Percentiles rank a stretch among this genome's conserved stretches.
Conservation (phyloP, 2,113 vertebrate genomes). For the Hemibagrus wyckioides region DNA sequence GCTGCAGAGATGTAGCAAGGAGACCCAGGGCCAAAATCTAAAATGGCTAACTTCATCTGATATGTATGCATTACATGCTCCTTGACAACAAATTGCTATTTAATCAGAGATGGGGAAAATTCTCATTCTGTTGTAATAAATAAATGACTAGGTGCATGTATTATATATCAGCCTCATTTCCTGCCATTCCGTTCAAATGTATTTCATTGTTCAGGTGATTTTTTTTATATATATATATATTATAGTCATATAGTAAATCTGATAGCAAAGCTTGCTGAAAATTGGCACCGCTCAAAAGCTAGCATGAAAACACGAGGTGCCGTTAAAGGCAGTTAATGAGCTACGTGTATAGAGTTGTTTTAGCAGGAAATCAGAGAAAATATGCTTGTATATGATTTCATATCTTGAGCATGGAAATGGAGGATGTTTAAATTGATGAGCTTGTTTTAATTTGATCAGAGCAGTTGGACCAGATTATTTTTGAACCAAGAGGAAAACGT, state of each 20-base stretch:
- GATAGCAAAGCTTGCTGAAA: conserved; percentile 66
- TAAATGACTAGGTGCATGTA: conserved; percentile 84
- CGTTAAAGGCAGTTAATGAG: conserved; percentile 37
- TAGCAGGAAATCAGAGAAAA: conserved; percentile 38
- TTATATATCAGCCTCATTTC: conserved; percentile 83
- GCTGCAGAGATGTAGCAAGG: background rate
- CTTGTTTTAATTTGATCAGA: conserved; percentile 32
- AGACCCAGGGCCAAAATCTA: conserved; percentile 32
- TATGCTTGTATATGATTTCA: conserved; percentile 19
- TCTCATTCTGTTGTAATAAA: conserved; percentile 84
- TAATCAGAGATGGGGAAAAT: conserved; percentile 82
- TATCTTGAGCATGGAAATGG: background rate
- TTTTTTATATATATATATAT: conserved; percentile 68
- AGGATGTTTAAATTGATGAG: background rate
- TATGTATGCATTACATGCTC: conserved; percentile 86
- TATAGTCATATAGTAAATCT: conserved; percentile 60
- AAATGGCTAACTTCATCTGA: conserved; percentile 69
- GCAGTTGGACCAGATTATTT: background rate
- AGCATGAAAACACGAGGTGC: conserved; percentile 32
- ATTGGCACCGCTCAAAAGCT: conserved; percentile 45
- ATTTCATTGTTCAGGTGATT: conserved; percentile 82
- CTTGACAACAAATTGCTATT: conserved; percentile 85
- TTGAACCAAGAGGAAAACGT: background rate
- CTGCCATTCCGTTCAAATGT: conserved; percentile 75
- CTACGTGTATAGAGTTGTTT: conserved; percentile 17